These are phyloP conservation scores for Belgica antarctica DNA, from an alignment of 2,888 invertebrate species.

Conservation along the genomic window DNA sequence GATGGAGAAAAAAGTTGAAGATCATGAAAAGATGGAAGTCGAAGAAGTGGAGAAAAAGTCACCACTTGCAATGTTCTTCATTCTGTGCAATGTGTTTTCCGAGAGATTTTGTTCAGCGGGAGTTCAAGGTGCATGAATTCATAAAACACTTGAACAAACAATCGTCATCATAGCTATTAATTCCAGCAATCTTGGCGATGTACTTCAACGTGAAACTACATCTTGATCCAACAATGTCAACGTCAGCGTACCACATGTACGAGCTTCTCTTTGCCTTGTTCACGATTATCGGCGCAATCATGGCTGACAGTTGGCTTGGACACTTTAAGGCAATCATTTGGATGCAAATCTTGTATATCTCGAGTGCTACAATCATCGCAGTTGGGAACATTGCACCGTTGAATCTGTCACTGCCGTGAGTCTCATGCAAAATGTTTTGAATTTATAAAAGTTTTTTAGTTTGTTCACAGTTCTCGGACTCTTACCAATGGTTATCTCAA, in stretches of 20 bases:
- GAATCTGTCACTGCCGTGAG: conserved; percentile 2
- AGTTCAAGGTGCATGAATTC: background rate
- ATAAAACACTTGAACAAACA: background rate
- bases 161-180: background rate
- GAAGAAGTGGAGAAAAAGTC: background rate
- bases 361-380: conserved; percentile 67
- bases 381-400: conserved; percentile 56
- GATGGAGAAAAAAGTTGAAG: too few species aligned
- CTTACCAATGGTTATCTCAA: conserved; percentile 69
- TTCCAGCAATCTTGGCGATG: conserved; percentile 70
- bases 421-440: background rate
- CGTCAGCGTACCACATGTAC: conserved; percentile 72
- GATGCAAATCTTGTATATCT: conserved; percentile 69
- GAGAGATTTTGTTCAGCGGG: background rate
- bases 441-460: conserved; percentile 2
- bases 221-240: conserved; percentile 64
- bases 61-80: background rate
- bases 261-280: conserved; percentile 72
- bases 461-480: conserved; percentile 64
- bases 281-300: conserved; percentile 64
- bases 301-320: conserved; percentile 59
- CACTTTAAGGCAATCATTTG: conserved; percentile 74
- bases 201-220: conserved; percentile 67
- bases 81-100: background rate
- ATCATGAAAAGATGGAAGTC: too few species aligned